A percentile compares a stretch with the other conserved stretches of the same genome.
Conservation (phyloP, 2,113 vertebrate species). For the Perccottus glenii region DNA sequence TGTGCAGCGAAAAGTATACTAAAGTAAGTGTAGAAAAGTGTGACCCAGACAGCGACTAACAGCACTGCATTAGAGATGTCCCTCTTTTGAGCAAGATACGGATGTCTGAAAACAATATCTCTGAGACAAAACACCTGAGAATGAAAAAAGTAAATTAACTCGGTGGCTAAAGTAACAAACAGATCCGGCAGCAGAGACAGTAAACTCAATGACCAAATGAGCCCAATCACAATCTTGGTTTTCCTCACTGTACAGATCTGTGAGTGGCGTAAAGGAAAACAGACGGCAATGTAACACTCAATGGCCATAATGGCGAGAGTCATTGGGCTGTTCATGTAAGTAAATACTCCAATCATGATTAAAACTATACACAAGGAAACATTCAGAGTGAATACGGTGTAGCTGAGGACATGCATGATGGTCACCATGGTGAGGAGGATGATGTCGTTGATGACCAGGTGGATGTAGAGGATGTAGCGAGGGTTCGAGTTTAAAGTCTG, state of each 20-base stretch:
- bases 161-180: conserved; percentile 55
- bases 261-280: no score
- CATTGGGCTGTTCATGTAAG: conserved; percentile 66
- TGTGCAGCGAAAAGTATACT: conserved; percentile 61
- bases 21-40: conserved; percentile 60
- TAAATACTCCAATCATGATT: conserved; percentile 33
- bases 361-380: conserved; percentile 62
- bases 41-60: conserved; percentile 59
- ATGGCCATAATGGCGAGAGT: conserved; percentile 64
- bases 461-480: no score
- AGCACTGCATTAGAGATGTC: conserved; percentile 33
- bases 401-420: conserved; percentile 35
- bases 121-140: conserved; percentile 36
- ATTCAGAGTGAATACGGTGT: conserved; percentile 12
- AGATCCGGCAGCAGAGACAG: conserved; percentile 59
- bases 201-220: conserved; percentile 57
- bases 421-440: conserved; percentile 44
- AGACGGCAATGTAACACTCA: conserved; percentile 72
- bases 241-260: conserved; percentile 67
- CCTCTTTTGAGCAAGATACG: conserved; percentile 47
- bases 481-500: conserved; percentile 60
- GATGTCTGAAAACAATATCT: conserved; percentile 43
- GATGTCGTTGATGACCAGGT: conserved; percentile 61
- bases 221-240: conserved; percentile 52
- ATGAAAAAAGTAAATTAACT: conserved; percentile 55